Conservation (phyloP, 1,140 invertebrate species). For the Zaprionus lachaisei region DNA sequence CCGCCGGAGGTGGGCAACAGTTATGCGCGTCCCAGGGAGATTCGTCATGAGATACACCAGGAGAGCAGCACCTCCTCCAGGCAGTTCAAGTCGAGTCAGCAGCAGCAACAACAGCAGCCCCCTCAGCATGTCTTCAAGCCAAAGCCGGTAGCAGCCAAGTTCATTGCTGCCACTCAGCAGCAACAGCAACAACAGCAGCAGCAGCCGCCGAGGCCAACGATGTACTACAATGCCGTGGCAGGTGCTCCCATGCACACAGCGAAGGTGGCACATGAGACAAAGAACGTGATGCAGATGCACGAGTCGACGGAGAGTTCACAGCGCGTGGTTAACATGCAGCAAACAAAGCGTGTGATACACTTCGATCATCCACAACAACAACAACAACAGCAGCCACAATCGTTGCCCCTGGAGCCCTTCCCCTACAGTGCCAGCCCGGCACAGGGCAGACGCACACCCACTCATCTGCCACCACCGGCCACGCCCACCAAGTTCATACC, state of each 20-base stretch:
- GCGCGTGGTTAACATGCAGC: slow-evolving; percentile 88
- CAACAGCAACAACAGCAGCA: slow-evolving; percentile 87
- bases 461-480: slow-evolving; percentile 85
- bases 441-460: slow-evolving; percentile 64
- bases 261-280: slow-evolving; percentile 87
- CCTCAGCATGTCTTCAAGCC: slow-evolving; percentile 84
- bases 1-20: slow-evolving; percentile 82
- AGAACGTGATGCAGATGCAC: slow-evolving; percentile 88
- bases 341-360: slow-evolving; percentile 89
- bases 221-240: slow-evolving; percentile 86
- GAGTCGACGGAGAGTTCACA: slow-evolving; percentile 88
- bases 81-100: slow-evolving; percentile 67
- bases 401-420: slow-evolving; percentile 84
- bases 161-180: slow-evolving; percentile 85
- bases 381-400: slow-evolving; percentile 47
- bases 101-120: slow-evolving; percentile 36
- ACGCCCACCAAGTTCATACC: slow-evolving; percentile 89
- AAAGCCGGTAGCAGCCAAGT: slow-evolving; percentile 84
- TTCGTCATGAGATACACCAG: slow-evolving; percentile 78
- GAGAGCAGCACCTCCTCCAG: slow-evolving; percentile 70
- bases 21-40: slow-evolving; percentile 85
- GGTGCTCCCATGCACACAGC: slow-evolving; percentile 86
- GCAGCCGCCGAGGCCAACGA: slow-evolving; percentile 75
- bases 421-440: slow-evolving; percentile 84
- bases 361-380: slow-evolving; percentile 85